Evolutionary conservation across 1,140 invertebrate species (phyloP).

Genomic region (Tetragnatha versicolor): DNA sequence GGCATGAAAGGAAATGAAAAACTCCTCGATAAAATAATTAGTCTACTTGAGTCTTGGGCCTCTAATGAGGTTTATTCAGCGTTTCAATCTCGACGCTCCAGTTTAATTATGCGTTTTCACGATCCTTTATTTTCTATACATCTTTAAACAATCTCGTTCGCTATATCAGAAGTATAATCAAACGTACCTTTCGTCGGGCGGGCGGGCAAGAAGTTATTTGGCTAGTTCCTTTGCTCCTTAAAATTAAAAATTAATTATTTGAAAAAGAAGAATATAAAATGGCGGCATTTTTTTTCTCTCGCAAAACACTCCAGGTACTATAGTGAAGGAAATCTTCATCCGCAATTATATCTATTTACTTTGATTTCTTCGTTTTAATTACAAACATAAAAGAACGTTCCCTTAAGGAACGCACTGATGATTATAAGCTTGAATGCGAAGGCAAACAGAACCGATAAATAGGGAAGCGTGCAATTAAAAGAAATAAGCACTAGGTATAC

Average conservation of each 20-base stretch:
- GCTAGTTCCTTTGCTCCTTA: conserved; percentile 17
- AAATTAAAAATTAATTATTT: conserved; percentile 50
- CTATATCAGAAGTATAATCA: not conserved
- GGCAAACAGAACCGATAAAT: conserved; percentile 53
- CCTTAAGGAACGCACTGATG: not conserved
- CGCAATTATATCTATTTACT: conserved; percentile 55
- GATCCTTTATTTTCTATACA: conserved; percentile 4
- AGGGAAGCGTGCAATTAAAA: conserved; percentile 49
- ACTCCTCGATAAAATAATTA: no score
- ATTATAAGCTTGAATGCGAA: conserved; percentile 51
- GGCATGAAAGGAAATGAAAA: no score
- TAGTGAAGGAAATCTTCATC: conserved; percentile 42
- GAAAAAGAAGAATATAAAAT: conserved; percentile 17
- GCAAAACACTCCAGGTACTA: conserved; percentile 10
- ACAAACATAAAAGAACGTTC: conserved; percentile 46
- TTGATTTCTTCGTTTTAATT: conserved; percentile 55
- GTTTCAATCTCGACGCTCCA: no score
- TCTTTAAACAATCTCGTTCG: conserved; percentile 14
- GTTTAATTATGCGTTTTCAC: conserved; percentile 21
- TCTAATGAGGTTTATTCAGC: no score
- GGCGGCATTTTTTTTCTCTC: not conserved
- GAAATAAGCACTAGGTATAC: conserved; percentile 46
- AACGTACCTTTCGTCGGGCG: not conserved
- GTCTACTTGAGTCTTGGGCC: no score
- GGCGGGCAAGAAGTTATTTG: conserved; percentile 7